These are phyloP conservation scores for Thaumatotibia leucotreta DNA, from an alignment of 1,140 invertebrate species.

Conservation along the genomic window DNA sequence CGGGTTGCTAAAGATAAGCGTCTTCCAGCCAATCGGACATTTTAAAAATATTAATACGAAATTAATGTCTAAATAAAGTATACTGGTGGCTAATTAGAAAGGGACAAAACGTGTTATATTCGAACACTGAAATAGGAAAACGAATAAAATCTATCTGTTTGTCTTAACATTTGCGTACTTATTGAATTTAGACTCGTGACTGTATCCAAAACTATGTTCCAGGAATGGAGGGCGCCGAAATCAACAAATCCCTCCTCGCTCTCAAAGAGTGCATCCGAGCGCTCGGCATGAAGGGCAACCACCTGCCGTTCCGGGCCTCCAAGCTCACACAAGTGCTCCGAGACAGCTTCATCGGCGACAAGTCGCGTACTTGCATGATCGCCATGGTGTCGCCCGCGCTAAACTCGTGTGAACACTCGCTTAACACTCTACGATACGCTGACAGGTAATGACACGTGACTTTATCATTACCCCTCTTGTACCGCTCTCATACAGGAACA, in stretches of 20 bases:
- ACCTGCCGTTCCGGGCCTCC: slow-evolving; percentile 97
- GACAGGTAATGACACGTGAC: slow-evolving; percentile 80
- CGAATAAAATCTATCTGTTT: too few relatives aligned
- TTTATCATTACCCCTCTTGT: too few relatives aligned
- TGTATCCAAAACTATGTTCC: background rate
- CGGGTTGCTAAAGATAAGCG: background rate
- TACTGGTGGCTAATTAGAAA: too few relatives aligned
- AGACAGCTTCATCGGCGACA: slow-evolving; percentile 99
- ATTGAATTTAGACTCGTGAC: too few relatives aligned
- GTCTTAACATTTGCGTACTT: too few relatives aligned
- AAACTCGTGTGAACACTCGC: slow-evolving; percentile 96
- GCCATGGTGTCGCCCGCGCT: slow-evolving; percentile 98
- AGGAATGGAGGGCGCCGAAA: slow-evolving; percentile 99
- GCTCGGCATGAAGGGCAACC: slow-evolving; percentile 94
- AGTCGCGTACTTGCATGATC: slow-evolving; percentile 99
- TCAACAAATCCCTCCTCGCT: slow-evolving; percentile 98
- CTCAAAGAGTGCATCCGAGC: slow-evolving; percentile 99
- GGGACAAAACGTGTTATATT: too few relatives aligned
- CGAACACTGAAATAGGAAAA: too few relatives aligned
- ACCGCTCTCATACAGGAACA: too few relatives aligned
- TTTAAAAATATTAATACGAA: too few relatives aligned
- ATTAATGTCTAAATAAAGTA: too few relatives aligned
- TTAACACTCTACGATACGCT: slow-evolving; percentile 98
- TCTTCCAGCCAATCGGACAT: slow-evolving; percentile 2
- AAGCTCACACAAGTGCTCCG: slow-evolving; percentile 96